Evolutionary conservation across 2,113 vertebrate genomes (phyloP).

Genomic region (Ibidorhyncha struthersii): DNA sequence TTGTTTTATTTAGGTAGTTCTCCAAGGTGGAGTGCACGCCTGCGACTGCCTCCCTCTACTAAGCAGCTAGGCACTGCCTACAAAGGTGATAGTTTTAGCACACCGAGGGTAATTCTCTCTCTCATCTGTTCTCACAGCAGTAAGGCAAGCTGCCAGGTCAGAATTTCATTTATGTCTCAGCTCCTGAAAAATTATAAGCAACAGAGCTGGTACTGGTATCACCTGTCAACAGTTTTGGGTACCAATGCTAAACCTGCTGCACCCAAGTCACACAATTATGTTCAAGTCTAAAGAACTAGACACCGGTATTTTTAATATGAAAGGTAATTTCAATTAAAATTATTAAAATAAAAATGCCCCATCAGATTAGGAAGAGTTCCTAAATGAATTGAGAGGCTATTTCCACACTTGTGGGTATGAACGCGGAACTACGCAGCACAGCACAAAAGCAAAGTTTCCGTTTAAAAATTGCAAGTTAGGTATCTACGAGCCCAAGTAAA

Average conservation of each 20-base stretch:
- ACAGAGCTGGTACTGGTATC: background rate
- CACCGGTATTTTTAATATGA: background rate
- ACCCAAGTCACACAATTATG: fast-evolving
- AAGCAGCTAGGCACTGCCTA: background rate
- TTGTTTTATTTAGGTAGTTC: background rate
- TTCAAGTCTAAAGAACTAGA: background rate
- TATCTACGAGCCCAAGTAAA: background rate
- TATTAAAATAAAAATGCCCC: background rate
- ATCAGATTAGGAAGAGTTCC: background rate
- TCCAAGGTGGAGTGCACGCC: background rate
- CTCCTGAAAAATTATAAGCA: background rate
- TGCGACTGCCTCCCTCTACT: fast-evolving
- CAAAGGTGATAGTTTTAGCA: background rate
- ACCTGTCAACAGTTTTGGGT: background rate
- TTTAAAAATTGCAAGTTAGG: background rate
- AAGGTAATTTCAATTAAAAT: background rate
- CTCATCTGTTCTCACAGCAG: background rate
- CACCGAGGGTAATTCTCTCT: background rate
- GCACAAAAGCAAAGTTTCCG: background rate
- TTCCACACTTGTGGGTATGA: background rate
- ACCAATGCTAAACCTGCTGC: background rate
- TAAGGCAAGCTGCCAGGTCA: background rate
- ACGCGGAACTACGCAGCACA: fast-evolving
- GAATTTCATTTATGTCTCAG: background rate
- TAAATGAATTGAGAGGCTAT: background rate